These are phyloP conservation scores for Anoplius nigerrimus DNA, from an alignment of 2,888 invertebrate genomes.

Conservation along the genomic window DNA sequence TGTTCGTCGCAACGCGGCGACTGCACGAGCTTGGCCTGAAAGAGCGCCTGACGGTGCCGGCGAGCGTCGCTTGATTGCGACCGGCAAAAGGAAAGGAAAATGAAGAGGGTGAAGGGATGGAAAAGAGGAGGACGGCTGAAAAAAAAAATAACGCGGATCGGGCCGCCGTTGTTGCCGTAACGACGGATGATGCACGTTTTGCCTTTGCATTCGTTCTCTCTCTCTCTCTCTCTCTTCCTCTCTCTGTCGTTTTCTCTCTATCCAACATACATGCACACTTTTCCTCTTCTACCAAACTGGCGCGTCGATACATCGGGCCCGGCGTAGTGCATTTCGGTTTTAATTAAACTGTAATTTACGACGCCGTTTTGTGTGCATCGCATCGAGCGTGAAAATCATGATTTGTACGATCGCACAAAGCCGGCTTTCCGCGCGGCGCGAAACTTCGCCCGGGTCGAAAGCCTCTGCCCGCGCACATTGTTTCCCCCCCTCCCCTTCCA, in stretches of 20 bases:
- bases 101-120: not conserved
- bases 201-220: not conserved
- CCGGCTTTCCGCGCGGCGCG: conserved; percentile 2
- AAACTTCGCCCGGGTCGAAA: not conserved
- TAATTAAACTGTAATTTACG: conserved; percentile 36
- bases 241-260: too few relatives aligned
- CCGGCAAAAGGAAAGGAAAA: not conserved
- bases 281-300: not conserved
- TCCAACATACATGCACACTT: too few relatives aligned
- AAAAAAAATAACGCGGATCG: not conserved
- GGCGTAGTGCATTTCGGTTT: conserved; percentile 18
- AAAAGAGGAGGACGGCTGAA: not conserved
- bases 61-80: conserved; percentile 8
- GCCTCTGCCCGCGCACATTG: not conserved
- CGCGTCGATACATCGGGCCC: not conserved
- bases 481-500: not conserved
- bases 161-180: not conserved
- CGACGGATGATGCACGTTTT: conserved; percentile 4
- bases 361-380: conserved; percentile 15
- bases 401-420: conserved; percentile 13
- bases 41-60: not conserved
- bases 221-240: too few relatives aligned
- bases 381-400: conserved; percentile 14
- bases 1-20: conserved; percentile 5
- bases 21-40: not conserved